These are phyloP conservation scores for Phyllotreta cruciferae DNA, from an alignment of 2,888 invertebrate genomes.

Conservation along the genomic window DNA sequence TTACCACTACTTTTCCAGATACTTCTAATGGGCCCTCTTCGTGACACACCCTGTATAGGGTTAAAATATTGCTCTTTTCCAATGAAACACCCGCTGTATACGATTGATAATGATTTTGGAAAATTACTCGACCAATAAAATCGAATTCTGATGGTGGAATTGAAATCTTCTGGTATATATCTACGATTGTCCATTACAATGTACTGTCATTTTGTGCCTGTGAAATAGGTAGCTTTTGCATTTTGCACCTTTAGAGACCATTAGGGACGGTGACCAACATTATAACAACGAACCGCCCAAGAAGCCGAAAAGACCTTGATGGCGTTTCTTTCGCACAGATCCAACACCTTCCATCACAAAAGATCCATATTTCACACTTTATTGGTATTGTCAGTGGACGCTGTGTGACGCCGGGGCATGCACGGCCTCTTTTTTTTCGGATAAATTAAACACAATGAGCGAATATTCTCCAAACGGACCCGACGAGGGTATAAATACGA, in stretches of 20 bases:
- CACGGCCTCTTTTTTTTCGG: constrained; percentile 12
- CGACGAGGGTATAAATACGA: constrained; percentile 4
- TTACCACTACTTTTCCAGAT: too few species aligned
- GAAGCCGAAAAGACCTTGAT: constrained; percentile 42
- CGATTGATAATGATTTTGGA: too few species aligned
- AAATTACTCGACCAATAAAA: too few species aligned
- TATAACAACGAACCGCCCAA: constrained; percentile 43
- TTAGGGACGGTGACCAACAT: constrained; percentile 29
- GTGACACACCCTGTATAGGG: too few species aligned
- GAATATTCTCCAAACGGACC: constrained; percentile 21
- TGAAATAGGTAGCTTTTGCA: too few species aligned
- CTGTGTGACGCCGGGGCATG: constrained; percentile 48
- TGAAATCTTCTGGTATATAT: too few species aligned
- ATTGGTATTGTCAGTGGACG: constrained; percentile 48
- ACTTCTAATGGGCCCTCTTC: too few species aligned
- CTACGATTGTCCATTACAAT: too few species aligned
- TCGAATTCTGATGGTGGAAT: too few species aligned
- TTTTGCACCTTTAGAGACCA: constrained; percentile 21
- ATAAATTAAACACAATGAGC: constrained; percentile 30
- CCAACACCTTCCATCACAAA: constrained; percentile 45
- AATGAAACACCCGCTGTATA: too few species aligned
- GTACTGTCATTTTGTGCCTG: too few species aligned
- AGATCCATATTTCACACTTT: constrained; percentile 52
- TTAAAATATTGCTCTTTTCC: too few species aligned
- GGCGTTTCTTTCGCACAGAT: constrained; percentile 38